These are phyloP conservation scores for Iguana delicatissima DNA, from an alignment of 2,797 vertebrate species.

Conservation along the genomic window DNA sequence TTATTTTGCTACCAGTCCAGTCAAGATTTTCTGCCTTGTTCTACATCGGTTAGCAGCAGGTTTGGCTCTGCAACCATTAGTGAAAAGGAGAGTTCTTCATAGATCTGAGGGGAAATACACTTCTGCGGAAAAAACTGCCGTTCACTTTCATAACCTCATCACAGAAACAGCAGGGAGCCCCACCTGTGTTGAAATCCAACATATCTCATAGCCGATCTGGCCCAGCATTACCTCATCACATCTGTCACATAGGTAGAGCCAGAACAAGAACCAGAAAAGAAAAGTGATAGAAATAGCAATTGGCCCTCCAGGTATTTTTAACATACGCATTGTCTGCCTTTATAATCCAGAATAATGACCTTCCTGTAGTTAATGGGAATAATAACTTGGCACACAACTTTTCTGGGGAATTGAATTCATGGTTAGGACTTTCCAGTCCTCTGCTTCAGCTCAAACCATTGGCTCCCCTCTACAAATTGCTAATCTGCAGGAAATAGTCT, in stretches of 20 bases:
- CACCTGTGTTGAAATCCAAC: background rate
- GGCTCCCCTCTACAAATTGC: background rate
- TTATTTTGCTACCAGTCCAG: background rate
- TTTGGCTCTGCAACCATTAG: background rate
- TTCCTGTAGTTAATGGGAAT: background rate
- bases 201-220: background rate
- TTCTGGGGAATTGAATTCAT: conserved; percentile 31
- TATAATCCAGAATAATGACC: conserved; percentile 8
- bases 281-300: background rate
- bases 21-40: background rate
- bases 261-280: conserved; percentile 33
- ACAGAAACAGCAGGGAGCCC: background rate
- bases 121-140: background rate
- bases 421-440: conserved; percentile 9
- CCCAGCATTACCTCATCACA: conserved; percentile 6
- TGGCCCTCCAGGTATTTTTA: conserved; percentile 30
- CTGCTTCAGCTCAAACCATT: conserved; percentile 37
- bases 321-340: conserved; percentile 10
- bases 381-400: conserved; percentile 8
- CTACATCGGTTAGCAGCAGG: background rate
- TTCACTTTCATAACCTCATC: background rate
- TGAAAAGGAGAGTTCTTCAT: background rate
- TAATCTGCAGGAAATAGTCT: conserved; percentile 40
- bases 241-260: conserved; percentile 25
- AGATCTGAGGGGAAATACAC: background rate